phyloP scores from a whole-genome alignment of 2,113 vertebrate genomes.

The Prionailurus bengalensis region DNA sequence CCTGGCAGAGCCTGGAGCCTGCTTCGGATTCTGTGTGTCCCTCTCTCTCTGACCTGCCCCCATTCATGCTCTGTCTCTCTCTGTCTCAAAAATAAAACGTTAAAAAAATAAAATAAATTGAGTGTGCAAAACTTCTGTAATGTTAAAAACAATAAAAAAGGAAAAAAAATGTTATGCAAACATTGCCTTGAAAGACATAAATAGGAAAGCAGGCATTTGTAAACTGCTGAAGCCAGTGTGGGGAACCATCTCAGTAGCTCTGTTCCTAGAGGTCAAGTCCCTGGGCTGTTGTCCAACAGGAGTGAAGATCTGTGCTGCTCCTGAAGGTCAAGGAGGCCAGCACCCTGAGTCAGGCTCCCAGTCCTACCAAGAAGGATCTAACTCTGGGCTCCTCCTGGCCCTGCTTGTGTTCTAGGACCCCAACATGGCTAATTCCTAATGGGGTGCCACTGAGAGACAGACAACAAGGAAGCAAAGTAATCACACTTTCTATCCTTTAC shows the following conservation, averaged over 20 bases:
- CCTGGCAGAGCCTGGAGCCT: no score
- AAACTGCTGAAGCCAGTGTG: neutral
- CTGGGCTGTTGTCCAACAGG: neutral
- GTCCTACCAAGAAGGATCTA: neutral
- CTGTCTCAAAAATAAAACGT: no score
- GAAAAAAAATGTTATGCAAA: neutral
- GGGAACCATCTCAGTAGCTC: neutral
- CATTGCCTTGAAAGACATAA: neutral
- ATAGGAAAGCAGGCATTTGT: neutral
- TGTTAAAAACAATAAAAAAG: neutral
- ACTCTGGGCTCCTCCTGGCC: neutral
- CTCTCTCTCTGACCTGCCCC: no score
- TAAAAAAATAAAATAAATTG: neutral
- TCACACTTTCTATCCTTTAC: neutral
- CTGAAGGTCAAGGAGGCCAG: neutral
- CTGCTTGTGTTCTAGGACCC: neutral
- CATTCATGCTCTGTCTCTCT: no score
- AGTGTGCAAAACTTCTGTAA: neutral
- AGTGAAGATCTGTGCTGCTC: neutral
- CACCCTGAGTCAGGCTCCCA: neutral
- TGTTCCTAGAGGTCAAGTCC: neutral
- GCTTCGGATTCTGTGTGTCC: no score
- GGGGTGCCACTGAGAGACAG: neutral
- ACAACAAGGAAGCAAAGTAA: neutral
- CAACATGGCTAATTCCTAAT: neutral